phyloP scores from a whole-genome alignment of 2,888 invertebrate species.

The Oscheius onirici region DNA sequence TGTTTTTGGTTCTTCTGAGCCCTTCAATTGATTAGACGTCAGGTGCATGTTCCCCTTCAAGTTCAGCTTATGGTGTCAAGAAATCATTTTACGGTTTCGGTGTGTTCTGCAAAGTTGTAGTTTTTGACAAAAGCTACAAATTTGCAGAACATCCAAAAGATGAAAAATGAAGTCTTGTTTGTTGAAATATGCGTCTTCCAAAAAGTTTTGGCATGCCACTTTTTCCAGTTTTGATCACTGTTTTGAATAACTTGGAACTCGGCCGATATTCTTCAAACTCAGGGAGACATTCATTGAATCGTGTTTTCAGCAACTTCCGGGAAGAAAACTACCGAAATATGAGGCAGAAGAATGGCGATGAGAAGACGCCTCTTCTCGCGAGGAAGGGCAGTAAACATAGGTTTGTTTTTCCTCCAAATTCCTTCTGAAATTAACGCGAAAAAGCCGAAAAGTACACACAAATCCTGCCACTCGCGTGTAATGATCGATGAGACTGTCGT shows the following conservation, averaged over 20 bases:
- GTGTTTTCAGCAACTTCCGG: background rate
- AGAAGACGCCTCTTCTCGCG: conserved; percentile 9
- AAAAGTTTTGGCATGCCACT: too few relatives aligned
- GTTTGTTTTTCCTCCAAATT: background rate
- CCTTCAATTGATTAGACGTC: background rate
- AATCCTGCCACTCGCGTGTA: background rate
- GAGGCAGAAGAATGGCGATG: conserved; percentile 9
- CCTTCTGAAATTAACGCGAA: background rate
- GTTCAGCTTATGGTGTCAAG: background rate
- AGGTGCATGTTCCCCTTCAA: too few relatives aligned
- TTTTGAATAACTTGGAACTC: background rate
- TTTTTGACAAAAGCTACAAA: too few relatives aligned
- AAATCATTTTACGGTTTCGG: too few relatives aligned
- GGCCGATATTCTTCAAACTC: too few relatives aligned
- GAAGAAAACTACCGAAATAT: background rate
- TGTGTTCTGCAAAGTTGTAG: too few relatives aligned
- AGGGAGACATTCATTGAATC: too few relatives aligned
- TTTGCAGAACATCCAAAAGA: too few relatives aligned
- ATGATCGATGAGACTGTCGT: conserved; percentile 17
- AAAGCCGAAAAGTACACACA: background rate
- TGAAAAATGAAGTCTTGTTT: too few relatives aligned
- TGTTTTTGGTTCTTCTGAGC: background rate
- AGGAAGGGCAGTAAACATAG: conserved; percentile 4
- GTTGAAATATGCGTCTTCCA: too few relatives aligned
- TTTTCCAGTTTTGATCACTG: too few relatives aligned